Conservation (phyloP, 2,113 vertebrate genomes). For the Pomatorhinus ruficollis region DNA sequence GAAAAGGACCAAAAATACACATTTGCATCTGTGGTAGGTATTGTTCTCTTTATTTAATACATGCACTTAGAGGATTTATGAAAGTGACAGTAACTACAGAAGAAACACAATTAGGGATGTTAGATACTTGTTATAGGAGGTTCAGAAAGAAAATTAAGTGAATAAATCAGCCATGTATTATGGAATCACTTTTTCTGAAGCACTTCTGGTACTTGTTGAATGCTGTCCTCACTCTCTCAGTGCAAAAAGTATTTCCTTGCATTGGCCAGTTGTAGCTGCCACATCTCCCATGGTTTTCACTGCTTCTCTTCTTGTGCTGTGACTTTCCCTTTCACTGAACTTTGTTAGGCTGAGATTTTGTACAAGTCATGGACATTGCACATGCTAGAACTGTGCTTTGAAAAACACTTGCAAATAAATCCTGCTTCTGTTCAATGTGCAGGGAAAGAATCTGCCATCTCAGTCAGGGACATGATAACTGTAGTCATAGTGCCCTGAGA, state of each 20-base stretch:
- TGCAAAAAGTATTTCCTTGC: not conserved
- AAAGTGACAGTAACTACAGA: not conserved
- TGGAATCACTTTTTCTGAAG: not conserved
- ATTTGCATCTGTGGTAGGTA: slow-evolving; percentile 91
- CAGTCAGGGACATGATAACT: rapidly evolving
- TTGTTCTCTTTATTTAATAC: not conserved
- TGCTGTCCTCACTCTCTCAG: not conserved
- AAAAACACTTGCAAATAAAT: not conserved
- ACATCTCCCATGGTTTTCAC: not conserved
- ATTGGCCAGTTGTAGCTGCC: not conserved
- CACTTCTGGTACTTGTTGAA: not conserved
- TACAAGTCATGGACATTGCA: not conserved
- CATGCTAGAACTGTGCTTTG: not conserved
- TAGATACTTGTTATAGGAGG: not conserved
- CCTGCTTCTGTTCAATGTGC: not conserved
- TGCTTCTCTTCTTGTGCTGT: not conserved
- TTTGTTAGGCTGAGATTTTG: not conserved
- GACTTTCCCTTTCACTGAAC: not conserved
- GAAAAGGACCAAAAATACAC: slow-evolving; percentile 95
- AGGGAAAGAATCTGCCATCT: not conserved
- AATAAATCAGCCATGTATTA: not conserved
- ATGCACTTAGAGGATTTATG: not conserved
- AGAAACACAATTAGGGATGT: not conserved
- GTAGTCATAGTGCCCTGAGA: not conserved
- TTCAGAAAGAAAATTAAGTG: not conserved